Evolutionary conservation across 1,140 invertebrate genomes (phyloP), one percentile per base, ranked within the genome.

Genomic region (Nylanderia fulva): DNA sequence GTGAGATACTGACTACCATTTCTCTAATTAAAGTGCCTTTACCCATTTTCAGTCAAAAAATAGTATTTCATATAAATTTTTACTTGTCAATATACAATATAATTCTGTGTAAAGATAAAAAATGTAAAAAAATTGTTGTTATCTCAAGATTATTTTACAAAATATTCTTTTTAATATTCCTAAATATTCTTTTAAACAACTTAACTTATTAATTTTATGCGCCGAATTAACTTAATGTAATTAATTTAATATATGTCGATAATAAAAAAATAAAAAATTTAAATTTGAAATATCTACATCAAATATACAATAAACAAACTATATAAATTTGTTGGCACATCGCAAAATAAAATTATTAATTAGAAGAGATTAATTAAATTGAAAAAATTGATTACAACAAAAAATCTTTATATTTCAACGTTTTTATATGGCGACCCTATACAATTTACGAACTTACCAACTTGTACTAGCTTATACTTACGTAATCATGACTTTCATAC

Each of bases 1-100:
- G 84, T 48, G 54, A 39, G 76, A 82, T 68, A 79, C 54, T 80
- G 75, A 77, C 64, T 63, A 80, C 74, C 63, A 85, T 85, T 80
- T 80, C 75, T 68, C 63, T 56, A 85, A 85, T 85, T 85, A 85
- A 85, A 85, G 75, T 85, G 75, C 75, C 84, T 80, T 80, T 69
- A 29, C 52, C 45, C 24, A 48, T 84, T 84, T 75, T 24, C 52
- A 71, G 36, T 52, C 5, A 39, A 80, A 52, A 71, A 82, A 72
- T 52, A 24, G 36, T 42, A 58, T 60, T 82, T 71, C 27, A 52
- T 71, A 29, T n/a, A 33, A 42, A 82, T 13, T 58, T 24, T 15
- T 58, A 42, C n/a, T 58, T 36, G 4, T 45, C n/a, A 48, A 3
- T 33, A 33, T 3, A 33, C 45, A 48, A 48, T 42, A 33, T 42